A percentile compares a stretch with the other conserved stretches of the same genome.
These are phyloP conservation scores for Smittia sp. DNA, from an alignment of 2,888 invertebrate genomes.

Conservation along the genomic window DNA sequence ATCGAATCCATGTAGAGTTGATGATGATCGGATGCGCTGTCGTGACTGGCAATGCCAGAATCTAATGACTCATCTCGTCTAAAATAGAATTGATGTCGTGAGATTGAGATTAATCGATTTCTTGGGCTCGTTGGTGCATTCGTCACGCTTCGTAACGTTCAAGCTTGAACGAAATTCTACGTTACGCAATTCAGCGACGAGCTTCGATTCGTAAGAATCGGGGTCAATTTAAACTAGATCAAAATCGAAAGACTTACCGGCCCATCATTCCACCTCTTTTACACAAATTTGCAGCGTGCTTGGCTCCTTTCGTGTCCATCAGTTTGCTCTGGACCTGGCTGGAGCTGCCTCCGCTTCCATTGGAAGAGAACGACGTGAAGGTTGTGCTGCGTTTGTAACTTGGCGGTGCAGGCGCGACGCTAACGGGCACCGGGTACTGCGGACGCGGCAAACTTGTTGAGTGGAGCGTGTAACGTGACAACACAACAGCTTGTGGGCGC, in stretches of 20 bases:
- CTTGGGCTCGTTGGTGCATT: neutral
- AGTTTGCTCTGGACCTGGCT: conserved; percentile 53
- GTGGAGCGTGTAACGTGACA: conserved; percentile 64
- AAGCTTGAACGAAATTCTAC: neutral
- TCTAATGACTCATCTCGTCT: conserved; percentile 52
- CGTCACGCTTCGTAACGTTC: neutral
- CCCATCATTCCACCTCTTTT: conserved; percentile 53
- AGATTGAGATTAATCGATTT: conserved; percentile 3
- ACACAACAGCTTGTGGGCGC: conserved; percentile 52
- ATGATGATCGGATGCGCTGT: conserved; percentile 42
- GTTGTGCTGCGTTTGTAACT: conserved; percentile 7
- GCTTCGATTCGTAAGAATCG: neutral
- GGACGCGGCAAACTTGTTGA: conserved; percentile 73
- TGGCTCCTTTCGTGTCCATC: conserved; percentile 67
- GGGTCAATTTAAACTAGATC: neutral
- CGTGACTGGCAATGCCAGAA: conserved; percentile 53
- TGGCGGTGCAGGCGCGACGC: conserved; percentile 48
- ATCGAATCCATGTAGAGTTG: conserved; percentile 11
- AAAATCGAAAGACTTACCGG: conserved; percentile 22
- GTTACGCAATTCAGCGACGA: neutral
- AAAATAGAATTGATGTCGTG: neutral
- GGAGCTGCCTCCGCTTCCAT: neutral
- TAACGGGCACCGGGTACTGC: conserved; percentile 61
- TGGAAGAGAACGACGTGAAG: neutral
- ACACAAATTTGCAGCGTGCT: conserved; percentile 66